Evolutionary conservation across 2,888 invertebrate species (phyloP), one percentile per base, ranked within the genome.

Genomic region (Caenorhabditis zanzibari): DNA sequence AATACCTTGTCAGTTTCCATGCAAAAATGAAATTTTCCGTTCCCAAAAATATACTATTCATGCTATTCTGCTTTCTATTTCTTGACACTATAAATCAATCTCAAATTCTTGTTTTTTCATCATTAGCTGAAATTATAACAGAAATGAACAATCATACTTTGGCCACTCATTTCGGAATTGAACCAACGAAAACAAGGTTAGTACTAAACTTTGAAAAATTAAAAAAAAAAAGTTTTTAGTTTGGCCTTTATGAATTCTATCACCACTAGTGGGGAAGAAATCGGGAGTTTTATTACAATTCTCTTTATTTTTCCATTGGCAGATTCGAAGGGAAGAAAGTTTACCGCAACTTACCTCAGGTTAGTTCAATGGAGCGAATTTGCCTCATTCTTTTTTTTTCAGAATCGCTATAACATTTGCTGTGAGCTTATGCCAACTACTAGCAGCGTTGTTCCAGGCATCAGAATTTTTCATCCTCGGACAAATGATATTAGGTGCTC

Each of bases 391-490:
- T 41, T 10, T 10, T 7, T 14, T 16, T 19, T 81, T 63, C 63
- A 81, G 84, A 22, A 28, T 69, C 16, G 9, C 59, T 3, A n/a
- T 82, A 6, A 71, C 74, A 4, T 5, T 63, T 44, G 24, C 73
- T 0, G 26, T 52, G 6, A 71, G 64, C 7, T 4, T 77, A 6
- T 72, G 74, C 47, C 81, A 83, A 6, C 14, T 86, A 6, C 16
- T 64, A 0, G 68, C 85, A 14, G 82, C 82, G 12, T 10, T 81
- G 5, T 58, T 77, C 7, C 52, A 74, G 26, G 82, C 86, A 2
- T 61, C 83, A 3, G 86, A 86, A 52, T n/a, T 86, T 1, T 86
- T 81, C 54, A 28, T 85, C 2, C 22, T 86, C 10, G 83, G 72
- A 1, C 83, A 85, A 22, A 10, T 79, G 16, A n/a, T 79, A 41